A percentile compares a stretch with the other conserved stretches of the same genome.
Evolutionary conservation across 2,888 invertebrate species (phyloP).

Genomic region (Microdon myrmicae): DNA sequence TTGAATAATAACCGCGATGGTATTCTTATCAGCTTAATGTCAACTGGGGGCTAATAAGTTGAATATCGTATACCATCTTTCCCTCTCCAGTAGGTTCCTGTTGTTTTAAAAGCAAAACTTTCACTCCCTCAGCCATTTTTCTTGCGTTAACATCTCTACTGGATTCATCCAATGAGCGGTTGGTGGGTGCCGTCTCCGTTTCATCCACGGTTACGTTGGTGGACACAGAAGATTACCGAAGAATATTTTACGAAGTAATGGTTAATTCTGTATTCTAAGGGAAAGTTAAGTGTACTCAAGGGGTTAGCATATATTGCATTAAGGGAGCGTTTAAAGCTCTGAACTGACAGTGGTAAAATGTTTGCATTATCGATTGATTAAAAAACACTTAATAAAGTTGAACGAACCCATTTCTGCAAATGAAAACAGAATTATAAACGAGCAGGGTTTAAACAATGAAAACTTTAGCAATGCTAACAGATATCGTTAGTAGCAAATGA

Average conservation of each 20-base stretch:
- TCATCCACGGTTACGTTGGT: too few relatives aligned
- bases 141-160: constrained; percentile 3
- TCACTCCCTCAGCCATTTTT: constrained; percentile 28
- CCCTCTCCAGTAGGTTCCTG: too few relatives aligned
- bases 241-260: constrained; percentile 35
- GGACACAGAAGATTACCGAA: constrained; percentile 1
- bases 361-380: not conserved
- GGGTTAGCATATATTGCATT: constrained; percentile 29
- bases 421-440: not conserved
- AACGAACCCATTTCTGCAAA: not conserved
- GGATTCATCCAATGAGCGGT: not conserved
- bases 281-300: constrained; percentile 39
- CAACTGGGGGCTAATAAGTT: constrained; percentile 50
- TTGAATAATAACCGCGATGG: constrained; percentile 46
- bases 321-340: constrained; percentile 22
- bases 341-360: constrained; percentile 23
- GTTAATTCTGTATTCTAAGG: constrained; percentile 20
- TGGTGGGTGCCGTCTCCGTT: too few relatives aligned
- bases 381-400: not conserved
- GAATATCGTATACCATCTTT: constrained; percentile 14
- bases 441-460: not conserved
- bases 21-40: constrained; percentile 48
- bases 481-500: too few relatives aligned
- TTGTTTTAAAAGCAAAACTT: constrained; percentile 19
- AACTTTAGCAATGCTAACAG: too few relatives aligned